Evolutionary conservation across 2,888 invertebrate genomes (phyloP), one percentile per base, ranked within the genome.

Genomic region (Harpalus rufipes): DNA sequence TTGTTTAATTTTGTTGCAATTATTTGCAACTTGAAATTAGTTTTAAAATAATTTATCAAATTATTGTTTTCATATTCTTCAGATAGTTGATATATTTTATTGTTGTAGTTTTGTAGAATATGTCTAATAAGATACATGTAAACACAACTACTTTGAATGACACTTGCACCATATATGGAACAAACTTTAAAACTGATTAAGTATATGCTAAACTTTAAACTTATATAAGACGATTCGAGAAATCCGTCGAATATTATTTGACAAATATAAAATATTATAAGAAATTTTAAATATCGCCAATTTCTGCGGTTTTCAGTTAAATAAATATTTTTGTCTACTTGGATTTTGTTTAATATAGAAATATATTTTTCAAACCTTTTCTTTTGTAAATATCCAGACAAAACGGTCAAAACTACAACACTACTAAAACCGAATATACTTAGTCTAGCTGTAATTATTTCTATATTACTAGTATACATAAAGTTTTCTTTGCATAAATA

Each of bases 331-430:
- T 7, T 39, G 10, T 72, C 21, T 2, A 41, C 16, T 14, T 14
- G 10, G 7, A 44, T 41, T 7, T 8, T n/a, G 7, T 72, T 14
- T 72, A 72, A 41, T 14, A 14, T 4, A 16, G 3, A 0, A 14
- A 41, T 14, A 72, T 5, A 72, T 14, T 72, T 14, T 80, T 80
- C 39, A 61, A 80, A 80, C 32, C 61, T 59, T 41, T 39, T 39
- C 41, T 32, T 39, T 80, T 32, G 16, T 14, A 1, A 10, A 41
- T 72, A 72, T 14, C 72, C 72, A 4, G 7, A 61, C 16, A 80
- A 12, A 61, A 80, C 61, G 0, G 44, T 44, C n/a, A 44, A 44
- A 44, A 44, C 6, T 1, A 39, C 10, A 61, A 39, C 12, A 39
- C 7, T 41, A 32, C 39, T 39, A 18, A n/a, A 61, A 61, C 4